Evolutionary conservation across 1,140 invertebrate genomes (phyloP).

Genomic region (Tetranychus cinnabarinus): DNA sequence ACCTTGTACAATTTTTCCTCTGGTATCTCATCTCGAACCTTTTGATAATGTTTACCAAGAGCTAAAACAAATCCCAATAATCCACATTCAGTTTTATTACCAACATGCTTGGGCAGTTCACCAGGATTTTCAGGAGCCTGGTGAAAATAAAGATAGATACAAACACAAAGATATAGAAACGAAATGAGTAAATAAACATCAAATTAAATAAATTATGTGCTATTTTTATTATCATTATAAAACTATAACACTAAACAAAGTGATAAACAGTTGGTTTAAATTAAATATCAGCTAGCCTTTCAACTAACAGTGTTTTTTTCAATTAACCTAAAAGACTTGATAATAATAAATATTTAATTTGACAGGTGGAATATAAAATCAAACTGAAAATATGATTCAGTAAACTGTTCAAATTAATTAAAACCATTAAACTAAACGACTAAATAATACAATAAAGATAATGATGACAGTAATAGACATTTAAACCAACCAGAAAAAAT

Average conservation of each 20-base stretch:
- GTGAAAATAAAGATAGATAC: not conserved
- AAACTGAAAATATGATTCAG: no score
- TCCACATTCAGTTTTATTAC: conserved; percentile 98
- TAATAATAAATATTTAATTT: no score
- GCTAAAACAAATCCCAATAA: conserved; percentile 80
- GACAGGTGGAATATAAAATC: no score
- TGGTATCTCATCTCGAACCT: conserved; percentile 55
- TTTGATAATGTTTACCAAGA: conserved; percentile 75
- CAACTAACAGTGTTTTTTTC: no score
- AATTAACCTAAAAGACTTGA: no score
- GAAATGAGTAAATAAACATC: not conserved
- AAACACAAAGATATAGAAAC: not conserved
- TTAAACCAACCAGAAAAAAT: not conserved
- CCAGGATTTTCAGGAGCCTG: conserved; percentile 49
- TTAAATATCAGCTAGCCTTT: no score
- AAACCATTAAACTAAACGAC: no score
- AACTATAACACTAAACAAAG: no score
- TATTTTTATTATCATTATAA: no score
- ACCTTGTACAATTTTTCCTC: conserved; percentile 86
- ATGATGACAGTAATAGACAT: not conserved
- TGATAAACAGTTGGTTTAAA: no score
- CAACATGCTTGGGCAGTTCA: conserved; percentile 78
- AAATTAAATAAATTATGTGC: no score
- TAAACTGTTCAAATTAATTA: no score
- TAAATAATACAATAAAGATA: not conserved